phyloP scores from a whole-genome alignment of 2,797 vertebrate species.

The Enteromius paludinosus region DNA sequence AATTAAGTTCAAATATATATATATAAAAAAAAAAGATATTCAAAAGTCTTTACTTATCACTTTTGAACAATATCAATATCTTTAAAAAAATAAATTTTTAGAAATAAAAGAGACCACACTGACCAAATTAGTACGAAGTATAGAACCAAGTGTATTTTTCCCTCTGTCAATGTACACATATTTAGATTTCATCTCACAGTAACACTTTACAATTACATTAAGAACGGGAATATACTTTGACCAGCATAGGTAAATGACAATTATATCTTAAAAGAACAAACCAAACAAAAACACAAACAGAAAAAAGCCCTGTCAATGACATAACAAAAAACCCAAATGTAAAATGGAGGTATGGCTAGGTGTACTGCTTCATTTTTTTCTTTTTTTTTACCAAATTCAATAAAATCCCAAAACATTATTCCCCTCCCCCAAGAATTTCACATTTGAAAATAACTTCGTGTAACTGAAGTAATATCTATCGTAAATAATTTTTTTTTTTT shows the following conservation, averaged over 20 bases:
- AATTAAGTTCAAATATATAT: no score
- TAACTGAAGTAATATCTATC: conserved; percentile 49
- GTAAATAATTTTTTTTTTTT: conserved; percentile 48
- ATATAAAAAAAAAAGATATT: not conserved
- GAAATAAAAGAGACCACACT: conserved; percentile 75
- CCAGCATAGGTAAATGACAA: conserved; percentile 79
- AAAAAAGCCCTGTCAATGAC: conserved; percentile 72
- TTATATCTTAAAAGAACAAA: conserved; percentile 71
- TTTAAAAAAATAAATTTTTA: conserved; percentile 5
- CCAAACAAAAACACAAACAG: conserved; percentile 62
- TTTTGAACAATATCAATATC: not conserved
- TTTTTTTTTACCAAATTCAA: conserved; percentile 67
- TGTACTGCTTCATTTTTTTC: conserved; percentile 67
- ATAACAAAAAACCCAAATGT: conserved; percentile 75
- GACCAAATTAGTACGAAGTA: conserved; percentile 80
- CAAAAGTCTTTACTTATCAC: not conserved
- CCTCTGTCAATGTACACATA: conserved; percentile 86
- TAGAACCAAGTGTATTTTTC: conserved; percentile 89
- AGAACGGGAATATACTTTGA: conserved; percentile 84
- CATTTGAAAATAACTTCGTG: conserved; percentile 64
- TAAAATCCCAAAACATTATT: conserved; percentile 71
- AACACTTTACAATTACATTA: conserved; percentile 89
- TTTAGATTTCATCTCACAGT: conserved; percentile 85
- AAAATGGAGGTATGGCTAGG: conserved; percentile 71
- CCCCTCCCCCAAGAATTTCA: conserved; percentile 55